phyloP scores from a whole-genome alignment of 2,113 vertebrate genomes.

The Dinomys branickii region DNA sequence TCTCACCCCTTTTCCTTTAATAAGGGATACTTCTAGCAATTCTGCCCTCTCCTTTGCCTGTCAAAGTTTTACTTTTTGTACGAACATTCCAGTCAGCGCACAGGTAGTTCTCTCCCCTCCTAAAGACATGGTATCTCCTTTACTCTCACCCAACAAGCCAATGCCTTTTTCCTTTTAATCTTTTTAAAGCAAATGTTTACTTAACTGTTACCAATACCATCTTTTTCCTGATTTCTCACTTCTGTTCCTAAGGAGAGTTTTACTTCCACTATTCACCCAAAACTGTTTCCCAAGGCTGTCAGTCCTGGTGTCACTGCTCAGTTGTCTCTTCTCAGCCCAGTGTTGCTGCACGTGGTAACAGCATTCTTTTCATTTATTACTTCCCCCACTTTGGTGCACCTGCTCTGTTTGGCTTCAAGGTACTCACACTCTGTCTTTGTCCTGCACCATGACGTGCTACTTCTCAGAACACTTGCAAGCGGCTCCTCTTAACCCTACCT shows the following conservation, averaged over 20 bases:
- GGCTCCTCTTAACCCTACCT: neutral
- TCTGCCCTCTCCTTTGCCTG: neutral
- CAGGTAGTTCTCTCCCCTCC: neutral
- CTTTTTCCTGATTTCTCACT: neutral
- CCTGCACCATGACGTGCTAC: neutral
- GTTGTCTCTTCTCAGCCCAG: neutral
- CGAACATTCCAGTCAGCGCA: neutral
- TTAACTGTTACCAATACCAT: neutral
- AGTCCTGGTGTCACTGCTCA: neutral
- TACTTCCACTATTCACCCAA: neutral
- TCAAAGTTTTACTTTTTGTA: neutral
- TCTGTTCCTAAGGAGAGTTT: neutral
- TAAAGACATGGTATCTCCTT: slow-evolving; percentile 1
- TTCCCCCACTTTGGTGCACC: neutral
- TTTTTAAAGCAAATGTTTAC: neutral
- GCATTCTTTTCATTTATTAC: neutral
- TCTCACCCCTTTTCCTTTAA: neutral
- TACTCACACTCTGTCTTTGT: neutral
- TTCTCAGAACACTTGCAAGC: neutral
- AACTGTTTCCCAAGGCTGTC: neutral
- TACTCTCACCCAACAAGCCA: neutral
- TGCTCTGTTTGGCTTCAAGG: neutral
- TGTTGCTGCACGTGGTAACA: neutral
- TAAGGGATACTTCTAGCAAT: neutral
- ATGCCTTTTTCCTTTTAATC: neutral